These are phyloP conservation scores for Serinus canaria DNA, from an alignment of 2,113 vertebrate genomes.

Conservation along the genomic window DNA sequence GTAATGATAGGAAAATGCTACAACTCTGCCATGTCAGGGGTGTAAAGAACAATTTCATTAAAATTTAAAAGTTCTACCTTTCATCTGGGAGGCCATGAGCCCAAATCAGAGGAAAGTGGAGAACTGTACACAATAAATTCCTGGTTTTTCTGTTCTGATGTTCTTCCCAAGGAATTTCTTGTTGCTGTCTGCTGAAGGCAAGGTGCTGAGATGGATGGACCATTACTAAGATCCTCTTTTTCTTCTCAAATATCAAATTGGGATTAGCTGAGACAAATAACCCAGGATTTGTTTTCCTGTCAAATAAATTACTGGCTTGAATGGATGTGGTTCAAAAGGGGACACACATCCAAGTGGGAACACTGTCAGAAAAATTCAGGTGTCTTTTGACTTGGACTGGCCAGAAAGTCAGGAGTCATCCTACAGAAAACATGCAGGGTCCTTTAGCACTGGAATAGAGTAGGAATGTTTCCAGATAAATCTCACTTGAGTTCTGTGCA, in stretches of 20 bases:
- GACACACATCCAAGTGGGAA: neutral
- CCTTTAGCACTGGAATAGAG: neutral
- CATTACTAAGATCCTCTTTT: neutral
- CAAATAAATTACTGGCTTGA: neutral
- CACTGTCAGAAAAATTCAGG: neutral
- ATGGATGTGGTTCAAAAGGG: neutral
- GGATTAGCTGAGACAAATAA: neutral
- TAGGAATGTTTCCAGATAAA: neutral
- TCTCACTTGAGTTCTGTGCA: neutral
- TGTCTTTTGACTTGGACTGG: neutral
- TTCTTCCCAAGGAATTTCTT: neutral
- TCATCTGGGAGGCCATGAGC: neutral
- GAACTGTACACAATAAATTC: neutral
- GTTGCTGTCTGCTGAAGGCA: neutral
- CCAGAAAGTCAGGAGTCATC: neutral
- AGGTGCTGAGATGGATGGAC: neutral
- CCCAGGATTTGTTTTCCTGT: no score
- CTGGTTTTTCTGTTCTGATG: neutral
- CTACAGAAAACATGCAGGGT: neutral
- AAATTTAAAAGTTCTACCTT: neutral
- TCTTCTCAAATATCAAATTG: neutral
- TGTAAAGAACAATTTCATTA: neutral
- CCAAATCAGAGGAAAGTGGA: neutral
- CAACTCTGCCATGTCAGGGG: neutral
- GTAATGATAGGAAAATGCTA: neutral